Percentiles rank a stretch among this genome's conserved stretches.
Conservation (phyloP, 2,113 vertebrate species). For the Pithys albifrons region DNA sequence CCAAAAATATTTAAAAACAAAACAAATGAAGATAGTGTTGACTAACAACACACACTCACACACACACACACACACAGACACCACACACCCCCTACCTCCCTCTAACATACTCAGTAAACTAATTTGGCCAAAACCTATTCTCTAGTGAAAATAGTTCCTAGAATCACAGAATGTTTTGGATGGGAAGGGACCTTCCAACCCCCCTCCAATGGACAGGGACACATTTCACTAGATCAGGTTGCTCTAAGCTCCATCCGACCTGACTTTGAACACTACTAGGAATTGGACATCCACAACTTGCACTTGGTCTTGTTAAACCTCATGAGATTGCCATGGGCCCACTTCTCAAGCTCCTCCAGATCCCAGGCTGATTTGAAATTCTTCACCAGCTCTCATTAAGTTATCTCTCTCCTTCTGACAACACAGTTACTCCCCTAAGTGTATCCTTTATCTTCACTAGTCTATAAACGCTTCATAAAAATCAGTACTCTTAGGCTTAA, state of each 20-base stretch:
- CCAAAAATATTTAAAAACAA: not conserved
- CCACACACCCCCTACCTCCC: too few species aligned
- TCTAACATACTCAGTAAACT: not conserved
- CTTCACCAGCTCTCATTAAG: not conserved
- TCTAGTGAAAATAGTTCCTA: not conserved
- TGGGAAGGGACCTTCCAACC: not conserved
- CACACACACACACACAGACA: not conserved
- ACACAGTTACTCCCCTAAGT: not conserved
- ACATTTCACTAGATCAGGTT: not conserved
- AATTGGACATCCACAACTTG: too few species aligned
- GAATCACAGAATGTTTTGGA: not conserved
- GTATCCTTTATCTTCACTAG: not conserved
- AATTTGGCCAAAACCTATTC: not conserved
- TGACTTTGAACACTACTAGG: not conserved
- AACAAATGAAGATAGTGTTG: not conserved
- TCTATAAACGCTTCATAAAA: not conserved
- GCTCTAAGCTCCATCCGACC: not conserved
- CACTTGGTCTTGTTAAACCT: not conserved
- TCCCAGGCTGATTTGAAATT: not conserved
- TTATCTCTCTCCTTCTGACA: not conserved
- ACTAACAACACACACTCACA: not conserved
- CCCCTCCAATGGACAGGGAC: not conserved
- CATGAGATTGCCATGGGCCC: not conserved
- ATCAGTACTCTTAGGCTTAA: not conserved
- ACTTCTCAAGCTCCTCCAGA: accelerated